A percentile compares a stretch with the other conserved stretches of the same genome.
These are phyloP conservation scores for Siderastrea radians DNA, from an alignment of 92 coral and sea anemone genomes.

Conservation along the genomic window DNA sequence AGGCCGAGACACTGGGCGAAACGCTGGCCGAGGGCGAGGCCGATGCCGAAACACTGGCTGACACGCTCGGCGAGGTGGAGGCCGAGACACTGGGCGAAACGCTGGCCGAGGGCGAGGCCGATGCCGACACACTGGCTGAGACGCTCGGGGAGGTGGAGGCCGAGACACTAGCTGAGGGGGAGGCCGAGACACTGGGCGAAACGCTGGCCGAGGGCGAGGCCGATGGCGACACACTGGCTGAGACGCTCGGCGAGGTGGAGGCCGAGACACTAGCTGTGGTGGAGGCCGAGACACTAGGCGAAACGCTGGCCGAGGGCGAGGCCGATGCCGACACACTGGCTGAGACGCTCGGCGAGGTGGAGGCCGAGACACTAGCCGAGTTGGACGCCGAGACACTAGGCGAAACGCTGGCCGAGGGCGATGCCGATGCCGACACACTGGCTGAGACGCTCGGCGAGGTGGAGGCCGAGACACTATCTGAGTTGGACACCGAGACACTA, in stretches of 20 bases:
- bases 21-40: too few relatives aligned
- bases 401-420: neutral
- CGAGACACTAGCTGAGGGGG: neutral
- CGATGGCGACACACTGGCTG: neutral
- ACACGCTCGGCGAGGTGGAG: neutral
- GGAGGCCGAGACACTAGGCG: neutral
- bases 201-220: neutral
- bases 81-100: neutral
- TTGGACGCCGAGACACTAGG: neutral
- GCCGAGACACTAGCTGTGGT: too few relatives aligned
- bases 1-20: too few relatives aligned
- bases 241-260: neutral
- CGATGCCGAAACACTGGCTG: neutral
- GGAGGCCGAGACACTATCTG: neutral
- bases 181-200: neutral
- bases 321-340: neutral
- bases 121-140: neutral
- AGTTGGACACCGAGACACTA: neutral
- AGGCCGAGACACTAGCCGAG: neutral
- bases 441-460: neutral
- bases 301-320: neutral
- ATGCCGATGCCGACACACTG: neutral
- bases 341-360: neutral
- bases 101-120: neutral
- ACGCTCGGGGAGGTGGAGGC: neutral